Evolutionary conservation across 2,113 vertebrate genomes (phyloP).

Genomic region (Mixornis gularis): DNA sequence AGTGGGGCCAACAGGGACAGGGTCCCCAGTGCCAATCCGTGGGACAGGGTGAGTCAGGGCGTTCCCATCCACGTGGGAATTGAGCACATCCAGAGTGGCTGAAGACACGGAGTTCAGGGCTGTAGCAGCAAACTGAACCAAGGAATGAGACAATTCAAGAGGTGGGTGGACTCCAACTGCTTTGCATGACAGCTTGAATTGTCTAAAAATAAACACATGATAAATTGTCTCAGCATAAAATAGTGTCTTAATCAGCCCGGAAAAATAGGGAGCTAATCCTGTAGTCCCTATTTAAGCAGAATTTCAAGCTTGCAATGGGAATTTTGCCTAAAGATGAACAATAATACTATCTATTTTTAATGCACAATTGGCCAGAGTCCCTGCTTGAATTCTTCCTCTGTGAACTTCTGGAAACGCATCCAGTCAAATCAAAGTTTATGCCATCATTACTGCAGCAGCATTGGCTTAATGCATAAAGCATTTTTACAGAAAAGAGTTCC

Average conservation of each 20-base stretch:
- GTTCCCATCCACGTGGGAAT: conserved; percentile 59
- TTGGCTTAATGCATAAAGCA: neutral
- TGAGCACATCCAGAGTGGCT: conserved; percentile 73
- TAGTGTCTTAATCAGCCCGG: conserved; percentile 45
- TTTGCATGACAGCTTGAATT: conserved; percentile 82
- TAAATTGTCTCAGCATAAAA: conserved; percentile 52
- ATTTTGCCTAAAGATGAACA: conserved; percentile 60
- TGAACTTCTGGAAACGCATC: conserved; percentile 46
- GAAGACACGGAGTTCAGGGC: conserved; percentile 73
- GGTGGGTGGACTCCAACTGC: conserved; percentile 82
- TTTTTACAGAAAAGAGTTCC: neutral
- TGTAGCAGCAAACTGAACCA: conserved; percentile 85
- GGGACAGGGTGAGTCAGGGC: conserved; percentile 49
- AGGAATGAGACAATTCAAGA: conserved; percentile 84
- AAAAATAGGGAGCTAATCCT: conserved; percentile 62
- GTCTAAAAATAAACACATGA: conserved; percentile 71
- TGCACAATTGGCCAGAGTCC: conserved; percentile 45
- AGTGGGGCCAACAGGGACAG: conserved; percentile 61
- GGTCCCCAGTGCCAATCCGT: conserved; percentile 12
- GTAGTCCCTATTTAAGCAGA: conserved; percentile 57
- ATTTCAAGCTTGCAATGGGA: conserved; percentile 57
- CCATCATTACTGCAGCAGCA: neutral
- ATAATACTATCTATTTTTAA: conserved; percentile 59
- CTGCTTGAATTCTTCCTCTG: conserved; percentile 43
- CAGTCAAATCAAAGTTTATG: conserved; percentile 24